Evolutionary conservation across 2,888 invertebrate species (phyloP), one percentile per base, ranked within the genome.

Genomic region (Synanthedon formicaeformis): DNA sequence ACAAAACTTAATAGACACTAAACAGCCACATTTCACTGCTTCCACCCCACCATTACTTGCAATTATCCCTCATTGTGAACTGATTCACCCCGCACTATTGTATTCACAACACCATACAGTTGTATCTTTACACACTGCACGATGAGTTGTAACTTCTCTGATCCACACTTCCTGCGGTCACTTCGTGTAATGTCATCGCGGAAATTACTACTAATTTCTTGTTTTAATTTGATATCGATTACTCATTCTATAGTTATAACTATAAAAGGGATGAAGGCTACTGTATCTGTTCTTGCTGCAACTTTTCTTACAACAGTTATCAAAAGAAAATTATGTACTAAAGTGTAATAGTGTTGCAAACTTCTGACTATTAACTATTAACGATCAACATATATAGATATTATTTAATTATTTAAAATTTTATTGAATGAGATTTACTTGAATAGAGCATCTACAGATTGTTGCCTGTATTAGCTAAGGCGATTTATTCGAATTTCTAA

Each of bases 151-250:
- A 59, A 54, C 60, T 63, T 60, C 61, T 57, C 57, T 69, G 64
- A 70, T 69, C 67, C 68, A 61, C 61, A 59, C 68, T 67, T 70
- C 70, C 73, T 65, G 67, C 65, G 74, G 73, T 71, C 73, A 72
- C 58, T 66, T 70, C 71, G 69, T 71, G 75, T 70, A 73, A 76
- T 65, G 58, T 53, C 57, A 56, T 57, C 60, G 59, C 62, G 60
- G 57, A 57, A 57, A 61, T 60, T 59, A 59, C 63, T 61, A 59
- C 65, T 55, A 68, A 66, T 68, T 73, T 72, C 64, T 67, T 59
- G 58, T 63, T 66, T 58, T 66, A 57, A 64, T 63, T 57, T 54
- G 56, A 52, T 58, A 58, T 56, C 57, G 58, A 61, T 64, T 61
- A 61, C 62, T 62, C 62, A 34, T 34, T 34, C 34, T 10, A 34